These are phyloP conservation scores for Tetramorium bicarinatum DNA, from an alignment of 2,888 invertebrate genomes.

Conservation along the genomic window DNA sequence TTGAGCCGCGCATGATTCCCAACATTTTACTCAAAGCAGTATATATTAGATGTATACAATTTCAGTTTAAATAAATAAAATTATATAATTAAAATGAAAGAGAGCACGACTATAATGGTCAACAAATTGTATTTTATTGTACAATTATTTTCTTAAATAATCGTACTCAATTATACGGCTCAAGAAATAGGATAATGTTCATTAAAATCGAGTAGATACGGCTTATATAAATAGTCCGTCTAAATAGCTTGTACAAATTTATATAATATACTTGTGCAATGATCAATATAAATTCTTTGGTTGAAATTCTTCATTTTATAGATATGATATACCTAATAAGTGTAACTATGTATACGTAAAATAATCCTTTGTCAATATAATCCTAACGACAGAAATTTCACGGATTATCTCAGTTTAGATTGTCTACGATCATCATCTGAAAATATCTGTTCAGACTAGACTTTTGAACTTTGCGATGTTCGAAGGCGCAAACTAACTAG, in stretches of 20 bases:
- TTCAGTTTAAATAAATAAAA: background rate
- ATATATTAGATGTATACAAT: background rate
- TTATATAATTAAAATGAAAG: background rate
- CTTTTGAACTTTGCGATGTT: background rate
- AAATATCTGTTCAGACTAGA: background rate
- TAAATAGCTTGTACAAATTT: background rate
- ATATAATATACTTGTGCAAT: background rate
- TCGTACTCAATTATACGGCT: background rate
- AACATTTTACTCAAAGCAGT: constrained; percentile 4
- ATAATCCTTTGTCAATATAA: background rate
- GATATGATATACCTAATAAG: background rate
- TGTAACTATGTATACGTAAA: background rate
- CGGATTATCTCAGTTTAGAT: background rate
- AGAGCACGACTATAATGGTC: background rate
- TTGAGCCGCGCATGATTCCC: background rate
- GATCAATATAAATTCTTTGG: background rate
- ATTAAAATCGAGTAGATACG: background rate
- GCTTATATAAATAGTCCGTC: background rate
- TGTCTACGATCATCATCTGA: background rate
- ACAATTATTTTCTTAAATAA: constrained; percentile 11
- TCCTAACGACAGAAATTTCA: background rate
- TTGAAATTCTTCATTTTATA: background rate
- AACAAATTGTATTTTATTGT: background rate
- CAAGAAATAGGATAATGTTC: background rate
- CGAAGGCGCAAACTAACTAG: constrained; percentile 4